These are phyloP conservation scores for Drosophila punjabiensis DNA, from an alignment of 1,140 invertebrate genomes.

Conservation along the genomic window DNA sequence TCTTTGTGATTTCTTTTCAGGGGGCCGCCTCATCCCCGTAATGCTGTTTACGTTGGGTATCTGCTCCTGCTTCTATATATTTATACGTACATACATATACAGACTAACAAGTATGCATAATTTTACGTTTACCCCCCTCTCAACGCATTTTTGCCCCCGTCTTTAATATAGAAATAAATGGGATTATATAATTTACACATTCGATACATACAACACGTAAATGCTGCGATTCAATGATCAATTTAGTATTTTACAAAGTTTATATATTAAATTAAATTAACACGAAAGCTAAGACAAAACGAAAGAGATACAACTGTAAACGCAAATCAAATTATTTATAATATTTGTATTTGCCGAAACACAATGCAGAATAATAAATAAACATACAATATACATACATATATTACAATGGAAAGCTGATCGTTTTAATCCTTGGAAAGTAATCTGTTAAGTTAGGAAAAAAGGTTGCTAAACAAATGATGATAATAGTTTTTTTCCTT, in stretches of 20 bases:
- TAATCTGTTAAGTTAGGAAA: neutral
- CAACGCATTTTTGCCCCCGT: constrained; percentile 62
- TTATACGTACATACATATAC: constrained; percentile 23
- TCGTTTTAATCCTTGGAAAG: constrained; percentile 6
- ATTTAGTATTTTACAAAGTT: constrained; percentile 72
- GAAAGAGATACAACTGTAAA: constrained; percentile 53
- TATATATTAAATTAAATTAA: constrained; percentile 56
- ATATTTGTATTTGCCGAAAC: constrained; percentile 75
- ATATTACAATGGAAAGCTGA: constrained; percentile 5
- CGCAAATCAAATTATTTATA: constrained; percentile 79
- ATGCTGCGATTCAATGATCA: constrained; percentile 70
- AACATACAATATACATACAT: constrained; percentile 69
- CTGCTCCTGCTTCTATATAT: constrained; percentile 40
- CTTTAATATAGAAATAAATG: constrained; percentile 26
- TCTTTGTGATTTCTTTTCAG: constrained; percentile 68
- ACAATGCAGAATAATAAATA: constrained; percentile 69
- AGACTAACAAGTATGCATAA: constrained; percentile 27
- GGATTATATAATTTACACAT: constrained; percentile 61
- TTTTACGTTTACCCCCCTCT: constrained; percentile 33
- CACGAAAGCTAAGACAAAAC: constrained; percentile 32
- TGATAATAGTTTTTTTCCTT: too few species aligned
- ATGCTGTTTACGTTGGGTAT: constrained; percentile 23
- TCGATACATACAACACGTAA: constrained; percentile 50
- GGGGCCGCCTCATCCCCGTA: constrained; percentile 19
- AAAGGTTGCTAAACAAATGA: neutral